Percentiles rank a stretch among this genome's conserved stretches.
Evolutionary conservation across 2,797 vertebrate species (phyloP).

Genomic region (Melanotaenia pygmaea): DNA sequence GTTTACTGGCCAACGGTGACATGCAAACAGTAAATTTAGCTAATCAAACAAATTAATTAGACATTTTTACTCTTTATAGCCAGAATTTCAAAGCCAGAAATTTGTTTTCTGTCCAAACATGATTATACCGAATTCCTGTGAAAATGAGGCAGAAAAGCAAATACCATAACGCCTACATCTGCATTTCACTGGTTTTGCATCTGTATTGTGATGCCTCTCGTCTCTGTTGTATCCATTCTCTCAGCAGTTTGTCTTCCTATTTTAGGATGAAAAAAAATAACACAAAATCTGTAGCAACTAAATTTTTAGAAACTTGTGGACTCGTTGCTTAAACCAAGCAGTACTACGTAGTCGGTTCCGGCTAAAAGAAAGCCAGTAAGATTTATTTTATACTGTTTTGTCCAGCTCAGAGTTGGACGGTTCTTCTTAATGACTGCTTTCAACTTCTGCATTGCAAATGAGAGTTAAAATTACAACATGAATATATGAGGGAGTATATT

Average conservation of each 20-base stretch:
- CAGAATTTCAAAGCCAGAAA: neutral
- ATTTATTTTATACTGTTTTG: neutral
- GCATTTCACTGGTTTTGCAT: conserved; percentile 11
- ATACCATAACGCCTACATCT: neutral
- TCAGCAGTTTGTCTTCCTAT: neutral
- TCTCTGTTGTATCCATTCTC: neutral
- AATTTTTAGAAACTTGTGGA: no score
- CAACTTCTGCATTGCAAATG: no score
- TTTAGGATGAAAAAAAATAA: neutral
- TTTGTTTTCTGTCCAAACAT: neutral
- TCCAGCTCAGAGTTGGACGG: no score
- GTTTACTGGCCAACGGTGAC: conserved; percentile 15
- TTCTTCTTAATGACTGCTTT: no score
- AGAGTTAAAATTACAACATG: no score
- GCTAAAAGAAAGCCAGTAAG: neutral
- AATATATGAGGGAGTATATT: no score
- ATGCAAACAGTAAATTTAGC: conserved; percentile 8
- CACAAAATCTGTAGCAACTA: no score
- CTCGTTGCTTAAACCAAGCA: neutral
- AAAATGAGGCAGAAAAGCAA: conserved; percentile 6
- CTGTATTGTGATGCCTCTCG: neutral
- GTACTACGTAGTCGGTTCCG: neutral
- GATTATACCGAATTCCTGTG: neutral
- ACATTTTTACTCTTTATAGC: neutral
- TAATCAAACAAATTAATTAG: conserved; percentile 10